Evolutionary conservation across 1,140 invertebrate genomes (phyloP), one percentile per base, ranked within the genome.

Genomic region (Brachionus sp.): DNA sequence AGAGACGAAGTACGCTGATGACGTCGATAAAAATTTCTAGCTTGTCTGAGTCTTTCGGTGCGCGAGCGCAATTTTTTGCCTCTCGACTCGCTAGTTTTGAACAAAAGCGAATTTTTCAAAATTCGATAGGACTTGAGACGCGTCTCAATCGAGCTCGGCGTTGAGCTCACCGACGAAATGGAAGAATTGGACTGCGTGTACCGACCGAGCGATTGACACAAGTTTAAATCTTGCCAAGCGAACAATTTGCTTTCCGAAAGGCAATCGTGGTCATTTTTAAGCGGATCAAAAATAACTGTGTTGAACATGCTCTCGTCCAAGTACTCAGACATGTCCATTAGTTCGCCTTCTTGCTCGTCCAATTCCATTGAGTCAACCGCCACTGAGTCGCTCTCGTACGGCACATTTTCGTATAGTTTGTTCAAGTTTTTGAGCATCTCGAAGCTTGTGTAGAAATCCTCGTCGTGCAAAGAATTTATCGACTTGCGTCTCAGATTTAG

Each of bases 401-500:
- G 37, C n/a, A 75, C 44, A 50, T 75, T 75, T 12, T 75, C 70
- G 39, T 75, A 75, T 16, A 75, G 25, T 12, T 75, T 75, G 44
- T 75, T 75, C 19, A 75, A 39, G 25, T 75, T 75, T 25, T 75
- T 75, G 4, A 75, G 39, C 37, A 75, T 29, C 19, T 75, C 70
- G 23, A 75, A 44, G n/a, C 70, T 75, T 25, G 16, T 42, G 33
- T 73, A 42, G 13, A 73, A 42, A n/a, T 75, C 70, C 10, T 75
- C 70, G 19, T 75, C 19, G 25, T 75, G 39, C 23, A 75, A 25
- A 6, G 70, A 75, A 10, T 16, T 46, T n/a, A 75, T 25, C 12
- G 70, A 75, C 29, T 75, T 75, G 16, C 70, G 37, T 46, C 25
- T 44, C 25, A 75, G n/a, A 4, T 75, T 75, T 5, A 75, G 29